Conservation (phyloP, 2,113 vertebrate species). For the Chascanopsetta lugubris region DNA sequence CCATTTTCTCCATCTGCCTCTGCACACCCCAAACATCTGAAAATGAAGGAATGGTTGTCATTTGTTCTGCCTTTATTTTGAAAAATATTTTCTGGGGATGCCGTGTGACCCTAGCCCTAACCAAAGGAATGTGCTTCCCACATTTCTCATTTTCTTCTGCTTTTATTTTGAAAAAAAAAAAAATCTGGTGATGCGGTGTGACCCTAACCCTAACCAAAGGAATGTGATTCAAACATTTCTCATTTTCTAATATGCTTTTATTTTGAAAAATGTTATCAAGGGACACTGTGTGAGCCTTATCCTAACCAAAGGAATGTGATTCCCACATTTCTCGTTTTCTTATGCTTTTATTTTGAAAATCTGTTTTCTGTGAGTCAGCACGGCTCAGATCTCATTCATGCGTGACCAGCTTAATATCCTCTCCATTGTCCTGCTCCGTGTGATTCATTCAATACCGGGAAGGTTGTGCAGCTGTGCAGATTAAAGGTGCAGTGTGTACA, state of each 20-base stretch:
- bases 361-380: constrained; percentile 53
- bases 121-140: no score
- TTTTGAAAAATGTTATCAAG: no score
- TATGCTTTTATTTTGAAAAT: constrained; percentile 36
- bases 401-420: constrained; percentile 52
- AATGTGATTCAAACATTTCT: no score
- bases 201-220: no score
- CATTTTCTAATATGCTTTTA: no score
- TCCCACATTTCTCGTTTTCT: constrained; percentile 39
- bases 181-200: no score
- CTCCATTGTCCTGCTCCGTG: constrained; percentile 58
- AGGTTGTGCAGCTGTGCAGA: constrained; percentile 35
- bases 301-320: constrained; percentile 45
- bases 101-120: no score
- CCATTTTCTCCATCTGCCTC: constrained; percentile 11
- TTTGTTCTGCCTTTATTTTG: constrained; percentile 37
- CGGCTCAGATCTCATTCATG: constrained; percentile 54
- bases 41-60: no score
- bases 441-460: constrained; percentile 51
- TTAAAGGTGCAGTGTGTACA: no score
- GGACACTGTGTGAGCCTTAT: no score
- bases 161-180: no score
- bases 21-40: constrained; percentile 42
- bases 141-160: no score
- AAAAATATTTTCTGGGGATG: constrained; percentile 35